Conservation (phyloP, 2,797 vertebrate species). For the Poeciliopsis gracilis region DNA sequence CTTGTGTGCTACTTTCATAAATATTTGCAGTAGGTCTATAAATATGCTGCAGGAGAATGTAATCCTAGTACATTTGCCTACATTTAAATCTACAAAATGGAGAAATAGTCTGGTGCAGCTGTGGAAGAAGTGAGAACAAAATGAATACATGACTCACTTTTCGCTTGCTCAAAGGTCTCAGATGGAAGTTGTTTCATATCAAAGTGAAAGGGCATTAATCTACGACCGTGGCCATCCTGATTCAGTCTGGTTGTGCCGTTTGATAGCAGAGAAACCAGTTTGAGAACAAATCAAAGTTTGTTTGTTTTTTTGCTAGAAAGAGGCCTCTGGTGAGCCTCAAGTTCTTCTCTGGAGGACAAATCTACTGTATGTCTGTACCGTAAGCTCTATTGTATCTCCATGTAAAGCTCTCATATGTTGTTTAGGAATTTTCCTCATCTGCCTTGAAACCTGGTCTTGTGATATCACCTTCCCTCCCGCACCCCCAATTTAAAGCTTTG, state of each 20-base stretch:
- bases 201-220: constrained; percentile 51
- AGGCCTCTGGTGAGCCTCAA: constrained; percentile 28
- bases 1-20: background rate
- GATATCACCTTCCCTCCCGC: constrained; percentile 42
- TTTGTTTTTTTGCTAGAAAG: constrained; percentile 20
- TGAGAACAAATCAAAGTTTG: background rate
- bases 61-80: constrained; percentile 12
- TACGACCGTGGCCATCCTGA: constrained; percentile 28
- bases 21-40: background rate
- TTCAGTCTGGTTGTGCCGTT: constrained; percentile 16
- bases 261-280: constrained; percentile 12
- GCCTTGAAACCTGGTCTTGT: constrained; percentile 76
- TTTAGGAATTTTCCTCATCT: constrained; percentile 67
- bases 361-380: constrained; percentile 63
- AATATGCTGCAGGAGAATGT: background rate
- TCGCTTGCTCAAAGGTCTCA: constrained; percentile 24
- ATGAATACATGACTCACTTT: background rate
- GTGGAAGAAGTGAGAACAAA: constrained; percentile 9
- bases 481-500: constrained; percentile 35
- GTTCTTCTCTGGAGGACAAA: constrained; percentile 48
- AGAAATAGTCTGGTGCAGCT: constrained; percentile 24
- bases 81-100: background rate
- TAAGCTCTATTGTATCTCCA: constrained; percentile 69
- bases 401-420: constrained; percentile 72
- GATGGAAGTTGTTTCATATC: constrained; percentile 22